Evolutionary conservation across 2,888 invertebrate species (phyloP), one percentile per base, ranked within the genome.

Genomic region (Galerucella pusilla): DNA sequence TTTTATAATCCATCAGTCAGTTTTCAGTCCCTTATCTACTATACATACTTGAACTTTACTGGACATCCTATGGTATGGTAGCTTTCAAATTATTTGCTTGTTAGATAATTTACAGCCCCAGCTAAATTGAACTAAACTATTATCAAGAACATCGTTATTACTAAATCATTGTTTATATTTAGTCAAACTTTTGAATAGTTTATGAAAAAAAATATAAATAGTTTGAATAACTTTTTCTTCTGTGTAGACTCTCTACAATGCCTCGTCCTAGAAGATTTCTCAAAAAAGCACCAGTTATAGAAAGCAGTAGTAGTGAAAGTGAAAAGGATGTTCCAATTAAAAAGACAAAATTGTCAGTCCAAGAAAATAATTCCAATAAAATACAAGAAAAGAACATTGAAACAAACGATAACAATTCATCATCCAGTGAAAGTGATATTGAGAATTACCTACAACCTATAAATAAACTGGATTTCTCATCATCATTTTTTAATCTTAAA

Each of bases 391-490:
- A 20, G 20, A 16, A 28, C 20, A 12, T 2, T 16, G 11, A 73
- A 16, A 20, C 25, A 72, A 63, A 67, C 28, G 52, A 77, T 52
- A 80, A 82, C 69, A 81, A 82, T 75, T 83, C 80, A 63, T 86
- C 86, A 10, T 85, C 86, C 10, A 87, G 87, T 76, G 88, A 88
- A 75, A 88, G 88, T 78, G 88, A 88, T 74, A 91, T 91, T 75
- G 90, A 90, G 75, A 88, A 88, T 77, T 90, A 91, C 82, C 83
- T 91, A 52, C 88, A 90, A 7, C 87, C 90, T 72, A 88, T 90
- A 0, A 87, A 89, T 74, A 88, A 91, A 81, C 84, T 91, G 12
- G 89, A 92, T 85, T 84, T 91, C 5, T 87, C 89, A 75, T 91
- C 91, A 0, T 87, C 87, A 71, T 91, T 91, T 82, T 92, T 91